Evolutionary conservation across 2,888 invertebrate species (phyloP), one percentile per base, ranked within the genome.

Genomic region (Nemotelus nigrinus): DNA sequence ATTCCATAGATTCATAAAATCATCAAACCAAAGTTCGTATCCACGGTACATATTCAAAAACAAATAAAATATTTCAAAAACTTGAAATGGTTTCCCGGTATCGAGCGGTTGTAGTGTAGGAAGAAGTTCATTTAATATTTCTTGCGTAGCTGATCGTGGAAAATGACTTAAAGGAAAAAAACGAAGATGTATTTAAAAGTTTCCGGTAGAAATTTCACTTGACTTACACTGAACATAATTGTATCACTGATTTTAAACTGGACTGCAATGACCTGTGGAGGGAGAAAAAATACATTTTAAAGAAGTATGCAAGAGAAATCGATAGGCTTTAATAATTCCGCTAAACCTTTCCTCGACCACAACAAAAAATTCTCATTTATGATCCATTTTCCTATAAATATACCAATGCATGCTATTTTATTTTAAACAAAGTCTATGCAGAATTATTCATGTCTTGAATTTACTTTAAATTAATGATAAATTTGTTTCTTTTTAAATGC

Each of bases 61-160:
- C 76, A 92, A 87, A 74, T 93, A 91, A 78, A 96, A 86, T 83
- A 92, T 90, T 79, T 90, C 89, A 78, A 94, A 87, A 10, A 89
- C 86, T 78, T 87, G 83, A 48, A 84, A 82, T 83, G 89, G 90
- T 8, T 88, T 88, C 71, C 89, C 88, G 3, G 88, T 85, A 70
- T 91, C 89, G 88, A 93, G 92, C 0, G 95, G 95, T 83, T 93
- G 94, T 75, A 97, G 87, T 82, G 90, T 89, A 0, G 97, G 97
- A 75, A 93, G 89, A 84, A 94, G 90, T 86, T 95, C 93, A 77
- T 93, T 94, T 75, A 98, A 87, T 83, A 98, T 95, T 87, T 97
- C 97, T 86, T 92, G 91, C 0, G 96, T 96, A 0, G 96, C 92
- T 53, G 89, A 89, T 60, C 91, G 86, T 77, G 93, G 90, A 84